These are phyloP conservation scores for Lobophora halterata DNA, from an alignment of 2,888 invertebrate genomes.

Conservation along the genomic window DNA sequence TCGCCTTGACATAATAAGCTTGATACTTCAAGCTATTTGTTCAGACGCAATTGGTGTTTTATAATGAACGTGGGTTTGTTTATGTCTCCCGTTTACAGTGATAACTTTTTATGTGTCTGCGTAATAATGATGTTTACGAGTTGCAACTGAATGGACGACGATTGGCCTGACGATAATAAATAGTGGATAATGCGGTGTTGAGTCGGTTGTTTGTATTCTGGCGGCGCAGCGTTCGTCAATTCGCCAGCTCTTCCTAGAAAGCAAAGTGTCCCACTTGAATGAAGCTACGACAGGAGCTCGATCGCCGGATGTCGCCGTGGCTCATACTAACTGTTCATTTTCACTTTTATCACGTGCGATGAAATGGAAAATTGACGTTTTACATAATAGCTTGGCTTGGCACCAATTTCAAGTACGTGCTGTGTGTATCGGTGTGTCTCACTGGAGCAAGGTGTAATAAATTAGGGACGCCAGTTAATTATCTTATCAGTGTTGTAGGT, in stretches of 20 bases:
- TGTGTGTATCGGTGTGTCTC: too few species aligned
- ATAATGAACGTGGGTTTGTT: slow-evolving; percentile 43
- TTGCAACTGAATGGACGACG: too few species aligned
- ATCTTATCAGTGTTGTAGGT: slow-evolving; percentile 56
- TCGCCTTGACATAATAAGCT: slow-evolving; percentile 55
- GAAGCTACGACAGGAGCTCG: slow-evolving; percentile 48
- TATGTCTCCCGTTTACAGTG: slow-evolving; percentile 34
- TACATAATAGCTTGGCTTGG: slow-evolving; percentile 30
- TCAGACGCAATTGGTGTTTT: slow-evolving; percentile 42
- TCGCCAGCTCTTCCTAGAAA: slow-evolving; percentile 70
- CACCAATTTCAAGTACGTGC: too few species aligned
- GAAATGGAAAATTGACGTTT: slow-evolving; percentile 36
- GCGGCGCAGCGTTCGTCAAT: slow-evolving; percentile 53
- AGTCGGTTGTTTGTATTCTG: slow-evolving; percentile 58
- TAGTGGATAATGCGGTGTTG: slow-evolving; percentile 44
- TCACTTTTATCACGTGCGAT: slow-evolving; percentile 64
- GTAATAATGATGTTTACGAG: slow-evolving; percentile 10
- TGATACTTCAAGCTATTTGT: slow-evolving; percentile 38
- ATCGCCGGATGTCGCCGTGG: slow-evolving; percentile 52
- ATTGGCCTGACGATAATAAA: slow-evolving; percentile 41
- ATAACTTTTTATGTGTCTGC: slow-evolving; percentile 33
- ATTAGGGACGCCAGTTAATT: slow-evolving; percentile 35
- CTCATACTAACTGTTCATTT: slow-evolving; percentile 62
- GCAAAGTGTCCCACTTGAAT: slow-evolving; percentile 65
- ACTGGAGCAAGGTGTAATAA: slow-evolving; percentile 34